phyloP scores from a whole-genome alignment of 1,140 invertebrate genomes.

The Leptonema lineaticorne region DNA sequence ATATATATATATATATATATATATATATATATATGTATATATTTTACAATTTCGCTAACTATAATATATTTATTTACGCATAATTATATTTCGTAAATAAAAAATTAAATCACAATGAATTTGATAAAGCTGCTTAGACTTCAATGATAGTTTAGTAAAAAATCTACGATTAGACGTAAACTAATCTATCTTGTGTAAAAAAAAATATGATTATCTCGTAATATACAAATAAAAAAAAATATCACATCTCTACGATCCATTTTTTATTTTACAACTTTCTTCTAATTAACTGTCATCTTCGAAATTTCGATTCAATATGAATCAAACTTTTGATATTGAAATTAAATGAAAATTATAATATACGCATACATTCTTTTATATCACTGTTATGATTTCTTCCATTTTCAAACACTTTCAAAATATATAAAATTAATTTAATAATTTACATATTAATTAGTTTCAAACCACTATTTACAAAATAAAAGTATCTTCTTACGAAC shows the following conservation, averaged over 20 bases:
- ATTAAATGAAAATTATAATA: conserved; percentile 10
- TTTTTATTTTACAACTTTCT: neutral
- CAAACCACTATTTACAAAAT: neutral
- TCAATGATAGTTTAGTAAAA: conserved; percentile 2
- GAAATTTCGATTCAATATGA: conserved; percentile 28
- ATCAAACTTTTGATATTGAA: conserved; percentile 12
- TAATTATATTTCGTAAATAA: no score
- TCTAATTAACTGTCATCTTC: conserved; percentile 2
- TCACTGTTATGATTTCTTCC: neutral
- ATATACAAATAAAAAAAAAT: conserved; percentile 2
- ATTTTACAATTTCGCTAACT: neutral
- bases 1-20: neutral
- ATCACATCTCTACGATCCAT: conserved; percentile 15
- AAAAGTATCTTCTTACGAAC: conserved; percentile 3
- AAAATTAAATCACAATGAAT: conserved; percentile 3
- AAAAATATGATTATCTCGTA: neutral
- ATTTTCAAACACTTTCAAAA: neutral
- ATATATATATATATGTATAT: neutral
- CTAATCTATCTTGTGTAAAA: neutral
- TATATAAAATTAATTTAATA: neutral
- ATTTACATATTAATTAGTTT: neutral
- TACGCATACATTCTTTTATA: neutral
- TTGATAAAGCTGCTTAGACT: conserved; percentile 4
- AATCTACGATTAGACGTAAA: conserved; percentile 7
- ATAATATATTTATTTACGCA: no score